Evolutionary conservation across 2,888 invertebrate species (phyloP), one percentile per base, ranked within the genome.

Genomic region (Lomographa bimaculata): DNA sequence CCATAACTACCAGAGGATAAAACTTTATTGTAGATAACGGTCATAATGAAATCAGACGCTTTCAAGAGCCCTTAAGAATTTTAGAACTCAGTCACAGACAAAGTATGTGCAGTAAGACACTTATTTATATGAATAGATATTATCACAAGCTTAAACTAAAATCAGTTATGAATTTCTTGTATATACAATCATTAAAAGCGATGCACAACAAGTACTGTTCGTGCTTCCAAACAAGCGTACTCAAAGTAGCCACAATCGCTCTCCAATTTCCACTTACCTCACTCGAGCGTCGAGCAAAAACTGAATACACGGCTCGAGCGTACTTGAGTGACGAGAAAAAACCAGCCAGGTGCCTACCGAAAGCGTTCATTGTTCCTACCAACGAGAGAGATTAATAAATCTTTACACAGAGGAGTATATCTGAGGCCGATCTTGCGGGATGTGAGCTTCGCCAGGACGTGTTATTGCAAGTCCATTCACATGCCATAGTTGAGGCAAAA

Each of bases 401-500:
- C 87, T 87, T 79, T 80, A 74, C 79, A 79, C 82, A 71, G 83
- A 74, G 60, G 72, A 70, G 78, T 79, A 79, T 89, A 87, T 89
- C 87, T 81, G 78, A 68, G 76, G 71, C 75, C 82, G 87, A 87
- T 89, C 87, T 85, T 71, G 85, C 83, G 84, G 80, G 84, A 79
- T 81, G 78, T 79, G 75, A 79, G 81, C 80, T 79, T 71, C 46
- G 71, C 75, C 79, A 73, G 81, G 85, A 82, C 81, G 81, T 70
- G 86, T 83, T 87, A 87, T 87, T 85, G 86, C 85, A 76, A 79
- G 81, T 80, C 87, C 76, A 87, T 89, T 89, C 86, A 89, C 79
- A 85, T 83, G 87, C 87, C 87, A 87, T 74, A 70, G 78, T 74
- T 75, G 73, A 82, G 79, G 77, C 83, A 82, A 83, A 85, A 87